Percentiles rank a stretch among this genome's conserved stretches.
Evolutionary conservation across 2,888 invertebrate species (phyloP).

Genomic region (Xylocampa areola): DNA sequence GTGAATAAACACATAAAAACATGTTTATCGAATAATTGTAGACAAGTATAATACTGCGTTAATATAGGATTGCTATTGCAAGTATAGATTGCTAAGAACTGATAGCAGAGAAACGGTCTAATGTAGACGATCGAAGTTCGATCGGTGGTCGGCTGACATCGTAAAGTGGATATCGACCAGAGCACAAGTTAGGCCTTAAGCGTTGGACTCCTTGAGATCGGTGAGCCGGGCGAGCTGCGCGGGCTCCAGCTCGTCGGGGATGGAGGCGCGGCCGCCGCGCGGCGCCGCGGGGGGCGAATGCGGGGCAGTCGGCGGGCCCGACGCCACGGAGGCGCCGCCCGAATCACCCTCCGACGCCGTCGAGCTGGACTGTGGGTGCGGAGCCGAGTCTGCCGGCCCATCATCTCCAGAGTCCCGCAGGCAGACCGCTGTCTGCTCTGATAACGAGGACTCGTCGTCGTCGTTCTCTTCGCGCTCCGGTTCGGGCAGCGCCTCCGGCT

Average conservation of each 20-base stretch:
- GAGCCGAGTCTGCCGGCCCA: conserved; percentile 89
- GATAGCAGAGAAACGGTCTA: conserved; percentile 71
- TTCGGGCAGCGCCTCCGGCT: conserved; percentile 31
- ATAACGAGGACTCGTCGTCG: conserved; percentile 85
- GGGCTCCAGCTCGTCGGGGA: conserved; percentile 96
- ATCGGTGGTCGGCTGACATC: conserved; percentile 44
- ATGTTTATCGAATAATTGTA: conserved; percentile 37
- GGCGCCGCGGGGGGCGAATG: conserved; percentile 91
- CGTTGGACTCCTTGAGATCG: conserved; percentile 97
- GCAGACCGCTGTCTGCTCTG: conserved; percentile 86
- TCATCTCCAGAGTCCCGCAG: conserved; percentile 84
- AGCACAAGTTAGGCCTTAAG: conserved; percentile 86
- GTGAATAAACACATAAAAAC: conserved; percentile 53
- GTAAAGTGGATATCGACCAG: conserved; percentile 30
- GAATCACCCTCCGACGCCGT: conserved; percentile 92
- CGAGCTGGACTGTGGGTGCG: conserved; percentile 90
- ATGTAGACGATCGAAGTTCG: conserved; percentile 54
- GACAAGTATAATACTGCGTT: conserved; percentile 42
- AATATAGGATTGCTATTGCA: conserved; percentile 28
- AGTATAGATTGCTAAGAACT: conserved; percentile 37
- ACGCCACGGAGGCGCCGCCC: conserved; percentile 89
- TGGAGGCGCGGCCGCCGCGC: conserved; percentile 94
- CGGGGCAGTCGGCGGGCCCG: conserved; percentile 89
- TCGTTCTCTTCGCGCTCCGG: conserved; percentile 71
- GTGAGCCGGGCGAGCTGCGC: conserved; percentile 96